These are phyloP conservation scores for Peromyscus polionotus DNA, from an alignment of 2,113 vertebrate species.

Conservation along the genomic window DNA sequence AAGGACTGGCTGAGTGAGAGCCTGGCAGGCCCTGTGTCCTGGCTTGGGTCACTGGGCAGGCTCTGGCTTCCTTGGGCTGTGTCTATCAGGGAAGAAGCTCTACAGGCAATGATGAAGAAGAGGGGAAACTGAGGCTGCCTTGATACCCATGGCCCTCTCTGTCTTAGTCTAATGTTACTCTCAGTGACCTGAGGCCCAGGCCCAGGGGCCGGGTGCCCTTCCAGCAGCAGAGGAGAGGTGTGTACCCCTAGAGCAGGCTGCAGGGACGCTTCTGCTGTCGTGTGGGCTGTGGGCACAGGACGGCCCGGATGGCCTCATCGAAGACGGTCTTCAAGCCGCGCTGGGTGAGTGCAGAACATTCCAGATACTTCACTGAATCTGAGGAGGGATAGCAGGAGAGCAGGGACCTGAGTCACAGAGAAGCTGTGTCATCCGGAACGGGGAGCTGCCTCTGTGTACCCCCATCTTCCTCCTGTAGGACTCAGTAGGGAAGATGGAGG, in stretches of 20 bases:
- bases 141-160: not conserved
- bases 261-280: constrained; percentile 90
- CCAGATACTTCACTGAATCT: constrained; percentile 96
- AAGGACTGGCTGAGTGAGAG: not conserved
- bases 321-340: constrained; percentile 95
- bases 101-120: not conserved
- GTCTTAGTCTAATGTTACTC: not conserved
- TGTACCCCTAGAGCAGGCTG: constrained; percentile 90
- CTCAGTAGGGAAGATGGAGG: not conserved
- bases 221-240: accelerated
- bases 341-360: constrained; percentile 95
- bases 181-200: accelerated
- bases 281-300: constrained; percentile 93
- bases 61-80: not conserved
- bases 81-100: not conserved
- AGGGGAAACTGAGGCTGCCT: not conserved
- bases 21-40: accelerated
- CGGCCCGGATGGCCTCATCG: constrained; percentile 95
- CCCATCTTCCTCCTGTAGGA: not conserved
- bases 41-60: not conserved
- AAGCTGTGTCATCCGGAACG: not conserved
- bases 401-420: not conserved
- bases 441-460: not conserved
- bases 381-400: not conserved
- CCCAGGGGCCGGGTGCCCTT: accelerated